These are phyloP conservation scores for Amblyornis subalaris DNA, from an alignment of 2,113 vertebrate species.

Conservation along the genomic window DNA sequence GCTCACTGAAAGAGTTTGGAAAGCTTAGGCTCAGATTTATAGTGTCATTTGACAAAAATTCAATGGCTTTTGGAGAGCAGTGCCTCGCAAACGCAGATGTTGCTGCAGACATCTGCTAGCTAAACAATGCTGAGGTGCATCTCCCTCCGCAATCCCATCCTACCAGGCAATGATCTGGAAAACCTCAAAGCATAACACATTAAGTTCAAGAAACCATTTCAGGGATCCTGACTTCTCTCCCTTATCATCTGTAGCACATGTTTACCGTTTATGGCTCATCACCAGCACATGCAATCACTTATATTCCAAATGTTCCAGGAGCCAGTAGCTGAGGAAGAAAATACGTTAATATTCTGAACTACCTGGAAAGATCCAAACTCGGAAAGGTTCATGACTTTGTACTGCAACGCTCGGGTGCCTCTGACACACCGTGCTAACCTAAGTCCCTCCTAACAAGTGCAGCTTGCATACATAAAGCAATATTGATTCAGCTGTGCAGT, in stretches of 20 bases:
- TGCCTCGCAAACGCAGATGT: not conserved
- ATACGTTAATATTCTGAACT: conserved; percentile 20
- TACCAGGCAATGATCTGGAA: conserved; percentile 16
- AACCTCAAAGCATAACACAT: not conserved
- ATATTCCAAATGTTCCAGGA: not conserved
- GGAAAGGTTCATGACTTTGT: not conserved
- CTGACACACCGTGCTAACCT: not conserved
- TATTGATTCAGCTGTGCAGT: conserved; percentile 32
- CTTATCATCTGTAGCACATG: conserved; percentile 51
- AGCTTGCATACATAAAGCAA: conserved; percentile 10
- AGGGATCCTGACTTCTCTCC: conserved; percentile 11
- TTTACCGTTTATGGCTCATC: conserved; percentile 41
- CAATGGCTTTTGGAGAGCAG: not conserved
- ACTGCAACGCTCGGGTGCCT: not conserved
- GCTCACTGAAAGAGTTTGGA: not conserved
- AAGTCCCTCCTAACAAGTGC: not conserved
- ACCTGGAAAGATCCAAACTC: not conserved
- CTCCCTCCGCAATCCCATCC: conserved; percentile 10
- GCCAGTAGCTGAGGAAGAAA: not conserved
- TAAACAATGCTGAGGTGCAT: conserved; percentile 12
- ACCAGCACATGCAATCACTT: conserved; percentile 30
- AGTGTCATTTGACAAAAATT: not conserved
- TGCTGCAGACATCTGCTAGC: conserved; percentile 33
- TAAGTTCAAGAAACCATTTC: conserved; percentile 31
- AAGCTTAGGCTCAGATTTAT: not conserved